Conservation (phyloP, 2,888 invertebrate genomes). For the Spisula solida region DNA sequence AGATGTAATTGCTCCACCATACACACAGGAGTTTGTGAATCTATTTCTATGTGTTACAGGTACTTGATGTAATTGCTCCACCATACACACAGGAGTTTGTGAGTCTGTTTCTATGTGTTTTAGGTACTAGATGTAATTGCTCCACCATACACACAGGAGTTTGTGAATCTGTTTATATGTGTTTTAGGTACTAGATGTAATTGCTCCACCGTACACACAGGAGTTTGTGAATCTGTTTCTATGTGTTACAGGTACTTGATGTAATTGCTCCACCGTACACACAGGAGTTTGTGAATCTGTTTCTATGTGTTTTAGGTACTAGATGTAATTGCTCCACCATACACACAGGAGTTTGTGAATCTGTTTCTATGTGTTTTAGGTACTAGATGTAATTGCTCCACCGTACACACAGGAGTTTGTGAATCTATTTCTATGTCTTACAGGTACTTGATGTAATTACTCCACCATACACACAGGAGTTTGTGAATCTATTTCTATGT, state of each 20-base stretch:
- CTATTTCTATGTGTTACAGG: conserved; percentile 93
- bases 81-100: conserved; percentile 98
- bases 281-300: conserved; percentile 96
- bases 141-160: conserved; percentile 98
- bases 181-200: conserved; percentile 95
- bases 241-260: conserved; percentile 93
- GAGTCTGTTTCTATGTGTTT: conserved; percentile 92
- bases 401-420: conserved; percentile 98
- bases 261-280: conserved; percentile 99
- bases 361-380: conserved; percentile 93
- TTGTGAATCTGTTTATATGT: conserved; percentile 95
- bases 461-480: conserved; percentile 98
- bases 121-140: conserved; percentile 98
- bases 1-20: conserved; percentile 98
- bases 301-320: conserved; percentile 93
- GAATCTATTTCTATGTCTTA: conserved; percentile 92
- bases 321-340: conserved; percentile 98
- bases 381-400: conserved; percentile 97
- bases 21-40: conserved; percentile 97
- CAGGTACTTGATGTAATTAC: conserved; percentile 98
- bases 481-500: conserved; percentile 95
- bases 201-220: conserved; percentile 97
- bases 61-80: conserved; percentile 97
- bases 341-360: conserved; percentile 97
- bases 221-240: conserved; percentile 98